Evolutionary conservation across 64 coral and sea anemone species (phyloP).

Genomic region (Pocillopora verrucosa): DNA sequence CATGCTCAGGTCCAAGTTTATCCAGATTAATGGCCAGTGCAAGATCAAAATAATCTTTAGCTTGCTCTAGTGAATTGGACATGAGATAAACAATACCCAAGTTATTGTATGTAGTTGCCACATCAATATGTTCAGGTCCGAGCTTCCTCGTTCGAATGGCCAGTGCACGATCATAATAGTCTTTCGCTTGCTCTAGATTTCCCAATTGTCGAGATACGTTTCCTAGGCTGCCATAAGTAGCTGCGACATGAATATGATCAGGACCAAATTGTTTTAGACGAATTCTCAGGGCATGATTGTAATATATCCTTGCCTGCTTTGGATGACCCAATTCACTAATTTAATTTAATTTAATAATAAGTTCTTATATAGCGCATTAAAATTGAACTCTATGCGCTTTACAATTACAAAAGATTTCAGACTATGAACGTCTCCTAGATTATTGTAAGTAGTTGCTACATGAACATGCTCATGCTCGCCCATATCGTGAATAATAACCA

Average conservation of each 20-base stretch:
- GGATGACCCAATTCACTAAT: background rate
- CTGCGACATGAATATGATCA: constrained; percentile 17
- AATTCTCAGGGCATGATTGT: constrained; percentile 2
- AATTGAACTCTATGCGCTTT: too few species aligned
- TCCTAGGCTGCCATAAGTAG: constrained; percentile 14
- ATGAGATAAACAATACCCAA: background rate
- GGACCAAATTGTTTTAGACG: constrained; percentile 2
- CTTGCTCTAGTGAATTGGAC: background rate
- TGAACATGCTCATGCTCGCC: background rate
- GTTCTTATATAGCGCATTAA: too few species aligned
- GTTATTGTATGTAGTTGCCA: background rate
- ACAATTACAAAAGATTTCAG: too few species aligned
- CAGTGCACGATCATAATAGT: background rate
- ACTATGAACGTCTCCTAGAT: constrained; percentile 5
- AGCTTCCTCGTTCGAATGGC: background rate
- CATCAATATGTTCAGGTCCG: background rate
- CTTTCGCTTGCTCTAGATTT: background rate
- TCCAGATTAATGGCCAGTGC: background rate
- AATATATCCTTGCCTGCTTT: constrained; percentile 5
- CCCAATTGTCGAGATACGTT: background rate
- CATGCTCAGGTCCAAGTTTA: background rate
- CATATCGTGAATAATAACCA: background rate
- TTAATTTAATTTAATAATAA: too few species aligned
- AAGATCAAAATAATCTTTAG: background rate
- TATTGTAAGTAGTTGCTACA: constrained; percentile 10